Evolutionary conservation across 2,797 vertebrate genomes (phyloP).

Genomic region (Pelochelys cantorii): DNA sequence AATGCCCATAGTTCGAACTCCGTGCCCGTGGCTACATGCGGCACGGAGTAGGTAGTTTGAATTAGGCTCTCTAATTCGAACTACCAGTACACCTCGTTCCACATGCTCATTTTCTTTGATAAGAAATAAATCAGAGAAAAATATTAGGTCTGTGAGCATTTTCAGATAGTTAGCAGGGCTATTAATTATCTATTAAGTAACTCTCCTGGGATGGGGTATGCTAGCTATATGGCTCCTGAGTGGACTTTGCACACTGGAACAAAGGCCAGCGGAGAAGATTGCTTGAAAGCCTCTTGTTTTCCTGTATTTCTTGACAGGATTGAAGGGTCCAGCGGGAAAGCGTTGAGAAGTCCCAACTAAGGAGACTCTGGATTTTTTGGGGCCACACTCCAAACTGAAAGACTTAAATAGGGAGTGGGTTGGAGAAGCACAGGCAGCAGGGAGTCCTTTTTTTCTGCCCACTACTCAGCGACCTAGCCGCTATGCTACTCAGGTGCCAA

Average conservation of each 20-base stretch:
- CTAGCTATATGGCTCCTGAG: neutral
- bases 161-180: neutral
- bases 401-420: no score
- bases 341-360: neutral
- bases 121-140: neutral
- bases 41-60: no score
- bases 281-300: neutral
- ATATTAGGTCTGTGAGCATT: neutral
- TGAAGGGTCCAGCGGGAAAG: neutral
- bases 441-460: no score
- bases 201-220: neutral
- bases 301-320: neutral
- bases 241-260: neutral
- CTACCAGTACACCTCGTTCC: no score
- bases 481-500: no score
- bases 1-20: no score
- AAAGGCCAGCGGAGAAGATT: neutral
- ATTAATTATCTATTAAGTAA: neutral
- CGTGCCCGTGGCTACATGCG: no score
- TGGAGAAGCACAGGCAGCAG: no score
- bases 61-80: no score
- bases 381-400: no score
- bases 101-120: neutral
- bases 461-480: no score
- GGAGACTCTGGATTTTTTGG: no score